These are phyloP conservation scores for Drosophila bifasciata DNA, from an alignment of 1,140 invertebrate species.

Conservation along the genomic window DNA sequence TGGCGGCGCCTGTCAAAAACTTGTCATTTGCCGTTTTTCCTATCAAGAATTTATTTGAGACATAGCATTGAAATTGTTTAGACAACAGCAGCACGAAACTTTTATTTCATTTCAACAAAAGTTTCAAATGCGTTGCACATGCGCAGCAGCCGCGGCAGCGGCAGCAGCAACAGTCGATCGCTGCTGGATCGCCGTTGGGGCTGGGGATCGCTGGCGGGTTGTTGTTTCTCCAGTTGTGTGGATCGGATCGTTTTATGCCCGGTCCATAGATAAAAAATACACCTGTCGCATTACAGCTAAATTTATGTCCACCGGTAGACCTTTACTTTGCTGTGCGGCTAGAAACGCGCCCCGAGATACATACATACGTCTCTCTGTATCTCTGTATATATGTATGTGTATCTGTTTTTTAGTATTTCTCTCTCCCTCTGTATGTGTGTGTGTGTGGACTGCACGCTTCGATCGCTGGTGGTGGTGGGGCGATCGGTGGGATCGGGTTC, in stretches of 20 bases:
- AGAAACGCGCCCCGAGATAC: slow-evolving; percentile 68
- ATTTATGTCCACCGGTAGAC: slow-evolving; percentile 83
- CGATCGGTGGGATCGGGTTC: slow-evolving; percentile 63
- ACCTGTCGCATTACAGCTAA: slow-evolving; percentile 83
- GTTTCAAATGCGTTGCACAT: slow-evolving; percentile 75
- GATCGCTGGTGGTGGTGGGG: slow-evolving; percentile 41
- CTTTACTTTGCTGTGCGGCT: slow-evolving; percentile 76
- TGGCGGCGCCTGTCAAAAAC: slow-evolving; percentile 64
- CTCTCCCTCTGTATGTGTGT: slow-evolving; percentile 16
- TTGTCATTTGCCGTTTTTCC: slow-evolving; percentile 57
- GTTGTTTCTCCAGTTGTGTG: too few species aligned
- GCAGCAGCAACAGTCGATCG: slow-evolving; percentile 25
- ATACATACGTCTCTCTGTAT: slow-evolving; percentile 14
- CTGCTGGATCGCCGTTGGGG: too few species aligned
- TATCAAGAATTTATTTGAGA: slow-evolving; percentile 71
- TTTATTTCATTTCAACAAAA: slow-evolving; percentile 72
- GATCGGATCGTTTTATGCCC: slow-evolving; percentile 59
- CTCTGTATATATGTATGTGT: too few species aligned
- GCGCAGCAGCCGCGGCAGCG: slow-evolving; percentile 47
- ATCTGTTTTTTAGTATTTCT: slow-evolving; percentile 12
- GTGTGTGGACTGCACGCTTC: slow-evolving; percentile 72
- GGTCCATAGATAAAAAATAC: slow-evolving; percentile 82
- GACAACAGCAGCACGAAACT: slow-evolving; percentile 36
- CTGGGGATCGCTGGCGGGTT: slow-evolving; percentile 28
- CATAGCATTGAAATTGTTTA: slow-evolving; percentile 71